phyloP scores from a whole-genome alignment of 2,113 vertebrate species.

The Piprites chloris region DNA sequence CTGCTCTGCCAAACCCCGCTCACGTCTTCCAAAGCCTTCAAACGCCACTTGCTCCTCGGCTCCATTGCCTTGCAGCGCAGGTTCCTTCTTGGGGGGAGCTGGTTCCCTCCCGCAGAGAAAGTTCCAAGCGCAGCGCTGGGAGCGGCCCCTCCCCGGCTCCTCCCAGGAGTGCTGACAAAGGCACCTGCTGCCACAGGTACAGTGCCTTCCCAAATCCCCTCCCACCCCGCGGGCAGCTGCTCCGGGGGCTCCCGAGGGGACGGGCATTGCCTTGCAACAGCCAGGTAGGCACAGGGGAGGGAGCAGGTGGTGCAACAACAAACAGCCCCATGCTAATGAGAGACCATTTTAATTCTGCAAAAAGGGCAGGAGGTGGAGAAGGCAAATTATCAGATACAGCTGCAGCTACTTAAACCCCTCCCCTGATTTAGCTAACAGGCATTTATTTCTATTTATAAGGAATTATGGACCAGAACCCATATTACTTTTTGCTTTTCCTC shows the following conservation, averaged over 20 bases:
- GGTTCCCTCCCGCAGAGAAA: not conserved
- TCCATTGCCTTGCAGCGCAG: not conserved
- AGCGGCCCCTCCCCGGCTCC: not conserved
- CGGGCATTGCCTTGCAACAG: not conserved
- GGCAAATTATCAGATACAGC: not conserved
- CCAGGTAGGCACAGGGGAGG: not conserved
- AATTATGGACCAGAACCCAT: not conserved
- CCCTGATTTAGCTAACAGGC: not conserved
- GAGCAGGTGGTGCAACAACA: not conserved
- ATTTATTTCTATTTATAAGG: not conserved
- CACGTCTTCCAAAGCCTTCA: not conserved
- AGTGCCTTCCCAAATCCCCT: constrained; percentile 54
- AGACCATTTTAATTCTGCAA: not conserved
- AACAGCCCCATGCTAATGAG: constrained; percentile 5
- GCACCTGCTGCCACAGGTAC: constrained; percentile 70
- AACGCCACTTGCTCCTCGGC: not conserved
- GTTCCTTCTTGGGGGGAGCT: not conserved
- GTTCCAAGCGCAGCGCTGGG: not conserved
- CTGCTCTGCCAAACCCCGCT: not conserved
- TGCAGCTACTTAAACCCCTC: not conserved
- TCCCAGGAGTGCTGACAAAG: constrained; percentile 49
- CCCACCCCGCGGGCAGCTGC: constrained; percentile 36
- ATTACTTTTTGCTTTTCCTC: not conserved
- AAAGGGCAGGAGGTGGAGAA: not conserved
- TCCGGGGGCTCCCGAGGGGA: constrained; percentile 54